phyloP scores from a whole-genome alignment of 1,140 invertebrate genomes.

The Drosophila fuyamai region DNA sequence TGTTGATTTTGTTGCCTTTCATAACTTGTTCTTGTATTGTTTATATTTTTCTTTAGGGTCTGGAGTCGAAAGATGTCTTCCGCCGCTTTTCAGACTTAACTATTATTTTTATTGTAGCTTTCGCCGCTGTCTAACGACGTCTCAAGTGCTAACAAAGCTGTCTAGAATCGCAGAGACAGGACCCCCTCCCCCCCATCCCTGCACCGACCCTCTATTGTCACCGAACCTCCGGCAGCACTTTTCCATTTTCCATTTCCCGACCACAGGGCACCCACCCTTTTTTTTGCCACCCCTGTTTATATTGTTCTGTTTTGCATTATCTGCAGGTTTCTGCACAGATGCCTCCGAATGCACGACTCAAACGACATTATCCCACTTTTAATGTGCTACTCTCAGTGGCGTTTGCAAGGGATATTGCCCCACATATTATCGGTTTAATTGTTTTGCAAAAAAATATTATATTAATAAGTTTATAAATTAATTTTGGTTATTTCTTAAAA shows the following conservation, averaged over 20 bases:
- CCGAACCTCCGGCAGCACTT: conserved; percentile 19
- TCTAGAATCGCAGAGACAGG: conserved; percentile 13
- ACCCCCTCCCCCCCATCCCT: not conserved
- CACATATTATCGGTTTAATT: too few species aligned
- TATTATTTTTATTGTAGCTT: conserved; percentile 14
- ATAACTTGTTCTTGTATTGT: not conserved
- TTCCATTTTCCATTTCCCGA: conserved; percentile 2
- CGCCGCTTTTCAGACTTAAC: conserved; percentile 2
- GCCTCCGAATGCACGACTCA: conserved; percentile 34
- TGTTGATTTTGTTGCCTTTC: not conserved
- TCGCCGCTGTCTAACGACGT: conserved; percentile 27
- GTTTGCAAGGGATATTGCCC: not conserved
- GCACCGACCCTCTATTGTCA: conserved; percentile 13
- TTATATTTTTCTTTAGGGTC: not conserved
- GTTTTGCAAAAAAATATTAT: too few species aligned
- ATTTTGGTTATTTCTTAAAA: too few species aligned
- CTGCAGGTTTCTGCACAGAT: conserved; percentile 55
- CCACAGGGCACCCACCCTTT: not conserved
- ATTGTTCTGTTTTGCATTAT: conserved; percentile 57
- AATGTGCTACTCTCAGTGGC: not conserved
- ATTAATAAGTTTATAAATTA: too few species aligned
- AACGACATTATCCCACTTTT: not conserved
- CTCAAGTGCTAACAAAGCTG: conserved; percentile 51
- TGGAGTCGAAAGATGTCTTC: not conserved
- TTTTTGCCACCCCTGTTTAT: conserved; percentile 17